Base-by-base conservation (phyloP, 92 coral and sea anemone species). In the Blastomussa wellsi region DNA sequence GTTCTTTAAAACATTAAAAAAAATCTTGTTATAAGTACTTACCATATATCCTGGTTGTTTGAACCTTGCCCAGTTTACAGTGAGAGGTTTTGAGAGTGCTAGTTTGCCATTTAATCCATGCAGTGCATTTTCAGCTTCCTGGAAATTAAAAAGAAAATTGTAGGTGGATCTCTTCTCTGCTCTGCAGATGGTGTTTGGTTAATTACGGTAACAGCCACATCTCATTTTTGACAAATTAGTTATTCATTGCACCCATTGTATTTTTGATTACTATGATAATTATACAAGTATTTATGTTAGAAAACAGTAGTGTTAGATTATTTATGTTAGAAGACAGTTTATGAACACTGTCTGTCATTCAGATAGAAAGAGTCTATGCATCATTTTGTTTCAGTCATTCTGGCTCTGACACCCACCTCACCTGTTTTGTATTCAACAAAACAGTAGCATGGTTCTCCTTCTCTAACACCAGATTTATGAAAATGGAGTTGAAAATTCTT, bases 391-490 rank as follows among this genome's bases (percentile, higher is more conserved):
- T n/a, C n/a, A n/a, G 7, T 41, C 3, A 3, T 41, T 7, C 44
- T 41, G 44, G 44, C 49, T 3, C 11, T 44, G 6, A 44, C 11
- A 31, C 85, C 47, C 48, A 92, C 98, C 96, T 96, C 92, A 74
- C 60, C 91, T 37, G 72, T 92, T 72, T 86, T 86, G 78, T 87
- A 96, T 78, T 94, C 98, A 68, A 96, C 98, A 88, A 96, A 96
- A 51, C 98, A 96, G 84, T 92, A 96, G 28, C 96, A 88, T 9
- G 98, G 95, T 49, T 96, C 98, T 13, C 98, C 98, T 80, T 93
- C 92, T 36, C 91, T 85, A 2, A 94, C 95, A 28, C 98, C 98
- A 85, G 90, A 80, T 49, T 89, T 94, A 82, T 96, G 98, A 86
- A 96, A 96, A 35, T 94, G 89, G 76, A 92, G 93, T 79, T 96